Base-by-base conservation (phyloP, 1,140 invertebrate genomes). In the Zaprionus tsacasi region DNA sequence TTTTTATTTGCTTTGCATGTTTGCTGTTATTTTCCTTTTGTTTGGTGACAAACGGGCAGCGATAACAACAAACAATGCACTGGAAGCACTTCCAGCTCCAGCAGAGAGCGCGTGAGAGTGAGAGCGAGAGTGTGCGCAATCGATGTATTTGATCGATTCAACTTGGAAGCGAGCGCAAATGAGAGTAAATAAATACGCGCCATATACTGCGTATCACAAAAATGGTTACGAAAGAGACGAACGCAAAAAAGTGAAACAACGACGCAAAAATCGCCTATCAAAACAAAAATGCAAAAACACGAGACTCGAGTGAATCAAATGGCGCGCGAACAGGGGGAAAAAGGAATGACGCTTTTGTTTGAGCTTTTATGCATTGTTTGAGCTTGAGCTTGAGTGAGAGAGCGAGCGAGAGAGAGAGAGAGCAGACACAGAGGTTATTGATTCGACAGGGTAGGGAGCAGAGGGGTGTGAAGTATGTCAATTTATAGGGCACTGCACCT, bases 281-380 rank as follows among this genome's bases (percentile, higher is more conserved):
- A 79, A 82, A 82, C 81, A 82, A 78, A 82, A 82, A 38, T 43
- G 52, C 67, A 70, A 82, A 82, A 72, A 55, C 54, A 64, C 58
- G 43, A 70, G 66, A 78, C 60, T 50, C 45, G 25, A 81, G 21
- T 21, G 21, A 67, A 82, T 64, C 57, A 52, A 36, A 52, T 25
- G 50, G 36, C 0, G 33, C 68, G 3, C 27, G 40, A 55, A 17
- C n/a, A 57, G 35, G 36, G 64, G 61, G 25, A 71, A 64, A 71
- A 40, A 72, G 65, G 60, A 61, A 72, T 11, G 69, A 35, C 48
- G 43, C 43, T 45, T 50, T 33, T 12, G n/a, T 8, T 11, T 40
- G 15, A 63, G 45, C 59, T 63, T 48, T 61, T 15, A 21, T 33
- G 1, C 1, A 17, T 21, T 25, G 56, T 27, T 57, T 38, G 33